phyloP scores from a whole-genome alignment of 2,113 vertebrate genomes.

The Rhadina sibilatrix region DNA sequence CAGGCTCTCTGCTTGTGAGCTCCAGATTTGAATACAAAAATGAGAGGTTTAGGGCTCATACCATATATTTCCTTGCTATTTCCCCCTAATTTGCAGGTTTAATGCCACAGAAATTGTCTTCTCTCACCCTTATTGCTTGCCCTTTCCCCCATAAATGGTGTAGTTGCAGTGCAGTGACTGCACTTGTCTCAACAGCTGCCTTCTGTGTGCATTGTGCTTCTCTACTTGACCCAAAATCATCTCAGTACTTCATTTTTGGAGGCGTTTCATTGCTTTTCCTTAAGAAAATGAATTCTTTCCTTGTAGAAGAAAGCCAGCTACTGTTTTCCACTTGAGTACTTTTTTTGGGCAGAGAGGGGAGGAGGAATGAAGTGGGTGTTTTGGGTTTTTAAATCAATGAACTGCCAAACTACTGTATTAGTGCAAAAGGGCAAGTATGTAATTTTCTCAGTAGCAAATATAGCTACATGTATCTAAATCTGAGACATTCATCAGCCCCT shows the following conservation, averaged over 20 bases:
- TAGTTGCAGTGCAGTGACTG: not conserved
- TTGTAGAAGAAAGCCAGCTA: not conserved
- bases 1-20: not conserved
- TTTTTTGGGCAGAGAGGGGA: not conserved
- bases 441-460: conserved; percentile 46
- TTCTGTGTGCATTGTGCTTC: not conserved
- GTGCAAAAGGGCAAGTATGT: conserved; percentile 33
- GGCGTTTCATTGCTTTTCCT: not conserved
- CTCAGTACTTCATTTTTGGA: not conserved
- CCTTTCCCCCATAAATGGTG: not conserved
- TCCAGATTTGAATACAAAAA: not conserved
- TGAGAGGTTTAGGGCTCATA: not conserved
- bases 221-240: not conserved
- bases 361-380: conserved; percentile 4
- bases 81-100: not conserved
- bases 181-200: not conserved
- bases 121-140: not conserved
- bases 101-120: not conserved
- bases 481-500: conserved; percentile 29
- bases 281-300: conserved; percentile 28
- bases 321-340: not conserved
- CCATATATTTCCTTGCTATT: not conserved
- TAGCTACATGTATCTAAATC: conserved; percentile 43
- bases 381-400: conserved; percentile 19
- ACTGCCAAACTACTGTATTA: not conserved